These are phyloP conservation scores for Australoheros scitulus DNA, from an alignment of 2,113 vertebrate genomes.

Conservation along the genomic window DNA sequence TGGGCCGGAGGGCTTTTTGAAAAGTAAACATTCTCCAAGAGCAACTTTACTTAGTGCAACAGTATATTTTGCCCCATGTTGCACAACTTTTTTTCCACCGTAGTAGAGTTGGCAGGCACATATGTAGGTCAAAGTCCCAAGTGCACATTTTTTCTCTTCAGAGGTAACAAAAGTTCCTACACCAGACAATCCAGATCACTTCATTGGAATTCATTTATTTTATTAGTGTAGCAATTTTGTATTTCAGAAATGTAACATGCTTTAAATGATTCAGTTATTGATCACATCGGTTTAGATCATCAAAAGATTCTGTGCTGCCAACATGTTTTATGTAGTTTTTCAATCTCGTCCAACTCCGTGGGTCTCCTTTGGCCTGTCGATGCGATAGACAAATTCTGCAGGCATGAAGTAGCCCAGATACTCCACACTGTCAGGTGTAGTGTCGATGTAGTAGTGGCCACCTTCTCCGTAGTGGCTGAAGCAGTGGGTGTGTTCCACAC, in stretches of 20 bases:
- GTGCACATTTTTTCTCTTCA: background rate
- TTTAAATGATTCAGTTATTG: background rate
- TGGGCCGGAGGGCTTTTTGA: background rate
- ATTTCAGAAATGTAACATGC: background rate
- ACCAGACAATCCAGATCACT: background rate
- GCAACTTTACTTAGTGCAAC: background rate
- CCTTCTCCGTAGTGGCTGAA: constrained; percentile 95
- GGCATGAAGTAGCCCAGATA: constrained; percentile 92
- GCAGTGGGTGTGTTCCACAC: constrained; percentile 93
- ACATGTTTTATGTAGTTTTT: background rate
- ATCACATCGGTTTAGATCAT: background rate
- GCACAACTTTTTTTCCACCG: background rate
- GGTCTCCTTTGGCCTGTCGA: constrained; percentile 87
- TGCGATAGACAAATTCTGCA: constrained; percentile 90
- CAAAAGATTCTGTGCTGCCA: background rate
- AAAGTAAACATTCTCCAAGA: background rate
- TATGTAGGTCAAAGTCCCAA: background rate
- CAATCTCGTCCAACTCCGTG: constrained; percentile 86
- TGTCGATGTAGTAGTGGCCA: constrained; percentile 95
- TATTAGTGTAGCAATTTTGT: background rate
- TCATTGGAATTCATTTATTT: background rate
- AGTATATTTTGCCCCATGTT: background rate
- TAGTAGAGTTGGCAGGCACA: background rate
- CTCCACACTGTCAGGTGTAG: constrained; percentile 88
- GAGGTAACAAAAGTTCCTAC: background rate